Evolutionary conservation across 2,888 invertebrate genomes (phyloP).

Genomic region (Disparrhopalites patrizii): DNA sequence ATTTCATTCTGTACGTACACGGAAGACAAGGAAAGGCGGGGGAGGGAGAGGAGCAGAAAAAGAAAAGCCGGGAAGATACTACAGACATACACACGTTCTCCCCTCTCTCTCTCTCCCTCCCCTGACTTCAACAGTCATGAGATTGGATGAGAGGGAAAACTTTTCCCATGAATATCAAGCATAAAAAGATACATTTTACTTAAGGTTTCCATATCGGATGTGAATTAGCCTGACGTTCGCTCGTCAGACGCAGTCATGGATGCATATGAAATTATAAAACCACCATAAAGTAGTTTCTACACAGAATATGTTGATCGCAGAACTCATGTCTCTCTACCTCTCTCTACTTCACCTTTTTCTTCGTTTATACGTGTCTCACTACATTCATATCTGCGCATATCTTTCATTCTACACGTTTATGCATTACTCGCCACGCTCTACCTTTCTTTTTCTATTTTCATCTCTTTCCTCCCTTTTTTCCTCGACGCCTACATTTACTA

Average conservation of each 20-base stretch:
- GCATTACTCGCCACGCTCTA: no score
- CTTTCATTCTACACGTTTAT: no score
- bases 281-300: conserved; percentile 13
- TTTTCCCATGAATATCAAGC: conserved; percentile 30
- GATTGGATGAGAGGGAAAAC: conserved; percentile 20
- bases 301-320: conserved; percentile 3
- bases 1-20: no score
- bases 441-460: not conserved
- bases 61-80: conserved; percentile 16
- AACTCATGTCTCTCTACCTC: not conserved
- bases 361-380: no score
- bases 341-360: not conserved
- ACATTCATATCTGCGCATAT: no score
- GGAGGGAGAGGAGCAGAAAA: conserved; percentile 1
- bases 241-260: conserved; percentile 11
- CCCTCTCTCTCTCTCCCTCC: not conserved
- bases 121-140: conserved; percentile 22
- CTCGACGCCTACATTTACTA: no score
- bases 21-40: no score
- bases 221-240: conserved; percentile 28
- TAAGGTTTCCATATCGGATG: conserved; percentile 27
- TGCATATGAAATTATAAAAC: conserved; percentile 18
- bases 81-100: no score
- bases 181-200: conserved; percentile 27
- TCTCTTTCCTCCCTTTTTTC: not conserved